Evolutionary conservation across 1,140 invertebrate species (phyloP).

Genomic region (Drosophila ambigua): DNA sequence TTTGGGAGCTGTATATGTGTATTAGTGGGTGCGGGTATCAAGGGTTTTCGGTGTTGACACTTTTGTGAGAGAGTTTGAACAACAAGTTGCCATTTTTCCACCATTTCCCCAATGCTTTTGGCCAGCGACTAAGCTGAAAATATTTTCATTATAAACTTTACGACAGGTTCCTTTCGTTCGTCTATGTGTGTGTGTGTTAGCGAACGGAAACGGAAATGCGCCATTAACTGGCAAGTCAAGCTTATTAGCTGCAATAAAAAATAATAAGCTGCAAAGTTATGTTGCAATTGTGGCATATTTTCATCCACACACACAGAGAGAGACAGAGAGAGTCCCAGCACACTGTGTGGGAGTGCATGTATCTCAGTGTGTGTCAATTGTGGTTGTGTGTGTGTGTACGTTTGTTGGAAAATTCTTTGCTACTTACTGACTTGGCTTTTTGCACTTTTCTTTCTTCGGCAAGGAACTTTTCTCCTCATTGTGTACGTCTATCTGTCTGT

Average conservation of each 20-base stretch:
- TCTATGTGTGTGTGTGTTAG: constrained; percentile 20
- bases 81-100: constrained; percentile 63
- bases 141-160: constrained; percentile 81
- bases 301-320: constrained; percentile 12
- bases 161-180: constrained; percentile 60
- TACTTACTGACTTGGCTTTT: constrained; percentile 51
- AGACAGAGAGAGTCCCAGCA: not conserved
- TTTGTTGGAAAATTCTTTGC: constrained; percentile 52
- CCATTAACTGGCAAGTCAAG: constrained; percentile 79
- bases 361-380: constrained; percentile 10
- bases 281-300: constrained; percentile 76
- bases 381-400: constrained; percentile 18
- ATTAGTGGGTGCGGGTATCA: constrained; percentile 18
- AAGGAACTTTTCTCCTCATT: constrained; percentile 49
- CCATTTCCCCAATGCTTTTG: constrained; percentile 13
- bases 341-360: not conserved
- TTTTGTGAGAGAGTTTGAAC: constrained; percentile 57
- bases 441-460: constrained; percentile 36
- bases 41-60: constrained; percentile 46
- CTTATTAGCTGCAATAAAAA: constrained; percentile 81
- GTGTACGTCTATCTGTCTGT: constrained; percentile 14
- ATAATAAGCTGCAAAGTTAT: constrained; percentile 81
- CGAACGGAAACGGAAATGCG: constrained; percentile 74
- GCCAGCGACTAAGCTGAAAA: constrained; percentile 63
- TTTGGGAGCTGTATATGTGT: constrained; percentile 24